Percentiles rank a stretch among this genome's conserved stretches.
Evolutionary conservation across 1,140 invertebrate genomes (phyloP).

Genomic region (Leptopilina clavipes): DNA sequence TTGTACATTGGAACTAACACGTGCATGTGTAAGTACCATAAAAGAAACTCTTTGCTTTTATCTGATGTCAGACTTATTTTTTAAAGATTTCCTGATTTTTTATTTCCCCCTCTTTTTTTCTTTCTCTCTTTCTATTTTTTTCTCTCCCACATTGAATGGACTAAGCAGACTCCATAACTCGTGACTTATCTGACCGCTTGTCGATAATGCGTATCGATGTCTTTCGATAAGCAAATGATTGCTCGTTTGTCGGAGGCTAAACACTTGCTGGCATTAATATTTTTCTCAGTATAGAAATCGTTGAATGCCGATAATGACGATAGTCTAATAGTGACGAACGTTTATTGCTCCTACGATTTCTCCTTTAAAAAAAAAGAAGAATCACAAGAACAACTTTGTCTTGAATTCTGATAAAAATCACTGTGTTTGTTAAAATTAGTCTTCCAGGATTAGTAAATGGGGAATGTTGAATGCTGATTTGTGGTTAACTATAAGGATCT

Average conservation of each 20-base stretch:
- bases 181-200: constrained; percentile 48
- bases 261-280: constrained; percentile 14
- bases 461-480: constrained; percentile 22
- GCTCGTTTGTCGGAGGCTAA: constrained; percentile 25
- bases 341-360: constrained; percentile 30
- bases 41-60: constrained; percentile 34
- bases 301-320: neutral
- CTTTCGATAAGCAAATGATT: constrained; percentile 49
- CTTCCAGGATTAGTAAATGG: neutral
- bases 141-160: constrained; percentile 40
- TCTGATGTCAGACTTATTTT: constrained; percentile 23
- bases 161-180: constrained; percentile 39
- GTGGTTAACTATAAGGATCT: constrained; percentile 3
- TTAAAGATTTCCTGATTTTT: no score
- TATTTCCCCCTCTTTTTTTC: neutral
- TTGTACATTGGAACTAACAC: neutral
- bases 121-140: constrained; percentile 47
- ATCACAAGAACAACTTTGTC: neutral
- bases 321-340: constrained; percentile 14
- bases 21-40: constrained; percentile 49
- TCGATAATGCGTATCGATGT: constrained; percentile 54
- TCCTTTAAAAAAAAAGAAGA: neutral
- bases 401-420: constrained; percentile 23
- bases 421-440: neutral
- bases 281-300: constrained; percentile 11